Conservation (phyloP, 2,113 vertebrate species). For the Pipa parva region DNA sequence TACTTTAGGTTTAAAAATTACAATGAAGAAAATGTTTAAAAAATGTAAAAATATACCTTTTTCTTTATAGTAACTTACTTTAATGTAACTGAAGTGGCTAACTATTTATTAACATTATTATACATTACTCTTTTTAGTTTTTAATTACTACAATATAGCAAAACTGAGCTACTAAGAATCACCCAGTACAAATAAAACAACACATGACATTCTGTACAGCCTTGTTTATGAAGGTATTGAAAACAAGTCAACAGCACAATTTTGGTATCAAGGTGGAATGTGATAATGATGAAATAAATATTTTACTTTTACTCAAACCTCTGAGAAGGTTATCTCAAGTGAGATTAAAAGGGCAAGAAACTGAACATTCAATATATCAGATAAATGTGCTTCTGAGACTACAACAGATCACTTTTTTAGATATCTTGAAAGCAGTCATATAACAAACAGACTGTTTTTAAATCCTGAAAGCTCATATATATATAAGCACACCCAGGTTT, state of each 20-base stretch:
- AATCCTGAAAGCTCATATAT: constrained; percentile 29
- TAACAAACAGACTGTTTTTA: constrained; percentile 30
- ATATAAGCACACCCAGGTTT: constrained; percentile 17
- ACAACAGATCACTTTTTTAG: constrained; percentile 33
- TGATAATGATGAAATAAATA: constrained; percentile 36
- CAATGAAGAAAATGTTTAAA: no score
- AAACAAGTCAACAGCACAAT: background rate
- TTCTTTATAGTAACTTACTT: no score
- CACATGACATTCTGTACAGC: no score
- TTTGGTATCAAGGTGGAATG: constrained; percentile 8
- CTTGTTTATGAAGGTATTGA: background rate
- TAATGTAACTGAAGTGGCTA: no score
- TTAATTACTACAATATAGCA: no score
- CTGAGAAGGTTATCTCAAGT: constrained; percentile 42
- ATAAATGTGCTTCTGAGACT: constrained; percentile 41
- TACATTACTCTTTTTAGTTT: no score
- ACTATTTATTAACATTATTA: no score
- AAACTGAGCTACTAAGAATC: no score
- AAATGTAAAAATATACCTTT: no score
- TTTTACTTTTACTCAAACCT: constrained; percentile 39
- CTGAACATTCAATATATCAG: constrained; percentile 41
- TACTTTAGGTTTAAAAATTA: no score
- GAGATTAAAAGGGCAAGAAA: constrained; percentile 42
- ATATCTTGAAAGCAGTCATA: constrained; percentile 41
- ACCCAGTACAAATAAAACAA: no score